Evolutionary conservation across 2,888 invertebrate genomes (phyloP).

Genomic region (Ormyrus nitidulus): DNA sequence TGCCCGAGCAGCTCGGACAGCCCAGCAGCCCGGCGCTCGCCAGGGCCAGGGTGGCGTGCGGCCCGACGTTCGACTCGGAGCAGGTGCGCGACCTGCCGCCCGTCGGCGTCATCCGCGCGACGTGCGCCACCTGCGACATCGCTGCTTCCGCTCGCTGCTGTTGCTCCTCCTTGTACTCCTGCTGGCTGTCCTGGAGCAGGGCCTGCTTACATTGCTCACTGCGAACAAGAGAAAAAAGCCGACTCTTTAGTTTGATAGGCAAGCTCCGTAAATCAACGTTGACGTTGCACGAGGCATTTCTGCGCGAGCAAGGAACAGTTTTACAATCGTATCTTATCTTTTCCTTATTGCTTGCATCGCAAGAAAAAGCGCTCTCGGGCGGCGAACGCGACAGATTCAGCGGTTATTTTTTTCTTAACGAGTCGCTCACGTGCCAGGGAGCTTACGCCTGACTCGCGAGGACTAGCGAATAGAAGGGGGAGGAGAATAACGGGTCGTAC

Average conservation of each 20-base stretch:
- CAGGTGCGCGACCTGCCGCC: slow-evolving; percentile 70
- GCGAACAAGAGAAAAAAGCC: slow-evolving; percentile 41
- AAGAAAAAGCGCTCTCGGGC: not conserved
- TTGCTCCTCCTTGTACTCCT: slow-evolving; percentile 48
- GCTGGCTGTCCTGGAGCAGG: slow-evolving; percentile 65
- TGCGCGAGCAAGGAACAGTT: slow-evolving; percentile 8
- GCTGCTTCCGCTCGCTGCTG: slow-evolving; percentile 51
- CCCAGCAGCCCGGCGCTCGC: slow-evolving; percentile 44
- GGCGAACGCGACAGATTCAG: not conserved
- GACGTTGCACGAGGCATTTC: not conserved
- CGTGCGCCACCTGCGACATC: slow-evolving; percentile 43
- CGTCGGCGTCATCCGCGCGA: slow-evolving; percentile 69
- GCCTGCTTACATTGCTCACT: slow-evolving; percentile 74
- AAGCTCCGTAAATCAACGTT: no score
- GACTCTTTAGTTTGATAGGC: no score
- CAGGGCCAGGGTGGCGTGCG: slow-evolving; percentile 46
- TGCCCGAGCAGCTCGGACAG: slow-evolving; percentile 54
- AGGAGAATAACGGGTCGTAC: slow-evolving; percentile 11
- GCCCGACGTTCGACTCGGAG: slow-evolving; percentile 64
- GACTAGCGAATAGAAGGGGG: slow-evolving; percentile 7
- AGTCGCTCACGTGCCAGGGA: no score
- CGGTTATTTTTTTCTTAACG: no score
- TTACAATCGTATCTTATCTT: slow-evolving; percentile 38
- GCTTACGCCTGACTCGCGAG: not conserved
- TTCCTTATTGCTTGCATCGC: slow-evolving; percentile 34